Evolutionary conservation across 2,113 vertebrate species (phyloP).

Genomic region (Cryptomyrus ogoouensis): DNA sequence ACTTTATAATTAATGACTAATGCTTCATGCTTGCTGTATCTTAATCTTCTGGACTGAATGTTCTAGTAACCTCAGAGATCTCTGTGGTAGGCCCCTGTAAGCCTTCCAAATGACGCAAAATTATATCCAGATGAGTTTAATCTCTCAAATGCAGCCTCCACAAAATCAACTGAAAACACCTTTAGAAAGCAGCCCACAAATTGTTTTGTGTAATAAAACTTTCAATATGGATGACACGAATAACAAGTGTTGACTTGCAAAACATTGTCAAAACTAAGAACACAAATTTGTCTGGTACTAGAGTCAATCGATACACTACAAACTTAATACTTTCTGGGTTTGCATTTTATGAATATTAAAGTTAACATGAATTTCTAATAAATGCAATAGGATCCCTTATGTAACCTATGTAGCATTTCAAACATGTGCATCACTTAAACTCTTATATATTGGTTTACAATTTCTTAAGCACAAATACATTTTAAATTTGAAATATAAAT

Average conservation of each 20-base stretch:
- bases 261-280: neutral
- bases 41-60: constrained; percentile 32
- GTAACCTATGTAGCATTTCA: neutral
- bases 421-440: neutral
- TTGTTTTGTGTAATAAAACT: constrained; percentile 34
- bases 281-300: neutral
- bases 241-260: neutral
- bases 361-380: neutral
- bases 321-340: neutral
- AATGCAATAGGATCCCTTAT: neutral
- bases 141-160: constrained; percentile 51
- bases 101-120: constrained; percentile 52
- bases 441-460: neutral
- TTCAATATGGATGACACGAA: constrained; percentile 29
- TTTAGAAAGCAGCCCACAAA: constrained; percentile 46
- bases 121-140: constrained; percentile 69
- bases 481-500: neutral
- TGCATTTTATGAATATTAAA: neutral
- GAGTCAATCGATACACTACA: neutral
- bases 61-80: constrained; percentile 39
- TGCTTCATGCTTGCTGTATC: constrained; percentile 22
- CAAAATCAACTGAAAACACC: constrained; percentile 51
- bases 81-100: constrained; percentile 39
- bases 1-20: constrained; percentile 24
- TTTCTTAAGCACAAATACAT: neutral